Conservation (phyloP, 2,113 vertebrate species). For the Python bivittatus region DNA sequence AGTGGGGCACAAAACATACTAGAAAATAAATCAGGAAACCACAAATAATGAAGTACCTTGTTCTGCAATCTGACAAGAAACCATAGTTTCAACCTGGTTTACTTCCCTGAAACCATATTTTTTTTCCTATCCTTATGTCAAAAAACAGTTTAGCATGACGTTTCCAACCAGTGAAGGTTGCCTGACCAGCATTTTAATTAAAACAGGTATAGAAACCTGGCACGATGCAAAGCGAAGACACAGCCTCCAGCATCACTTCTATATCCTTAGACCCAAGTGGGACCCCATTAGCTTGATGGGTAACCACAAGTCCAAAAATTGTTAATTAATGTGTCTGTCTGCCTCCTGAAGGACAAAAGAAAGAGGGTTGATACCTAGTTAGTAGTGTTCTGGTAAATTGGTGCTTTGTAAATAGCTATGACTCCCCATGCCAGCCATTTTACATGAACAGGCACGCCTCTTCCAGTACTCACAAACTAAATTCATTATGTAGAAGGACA, state of each 20-base stretch:
- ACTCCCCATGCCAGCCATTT: background rate
- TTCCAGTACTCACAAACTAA: background rate
- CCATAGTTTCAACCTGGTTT: background rate
- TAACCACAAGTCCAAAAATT: background rate
- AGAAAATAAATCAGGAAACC: background rate
- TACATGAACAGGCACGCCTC: background rate
- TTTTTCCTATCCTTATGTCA: background rate
- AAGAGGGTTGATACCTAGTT: background rate
- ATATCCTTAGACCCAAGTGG: background rate
- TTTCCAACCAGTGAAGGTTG: background rate
- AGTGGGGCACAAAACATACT: background rate
- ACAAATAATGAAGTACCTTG: background rate
- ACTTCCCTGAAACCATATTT: background rate
- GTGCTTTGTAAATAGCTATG: background rate
- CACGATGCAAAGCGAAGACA: background rate
- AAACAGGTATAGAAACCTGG: background rate
- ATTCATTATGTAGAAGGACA: background rate
- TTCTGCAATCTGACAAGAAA: background rate
- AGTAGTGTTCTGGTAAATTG: background rate
- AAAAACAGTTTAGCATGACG: background rate
- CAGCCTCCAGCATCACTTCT: background rate
- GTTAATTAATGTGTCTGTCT: background rate
- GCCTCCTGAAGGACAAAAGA: background rate
- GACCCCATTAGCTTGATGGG: background rate
- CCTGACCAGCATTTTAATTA: background rate